Evolutionary conservation across 53 echinoderm and acorn worm genomes (phyloP), one percentile per base, ranked within the genome.

Genomic region (Hippasteria phrygiana): DNA sequence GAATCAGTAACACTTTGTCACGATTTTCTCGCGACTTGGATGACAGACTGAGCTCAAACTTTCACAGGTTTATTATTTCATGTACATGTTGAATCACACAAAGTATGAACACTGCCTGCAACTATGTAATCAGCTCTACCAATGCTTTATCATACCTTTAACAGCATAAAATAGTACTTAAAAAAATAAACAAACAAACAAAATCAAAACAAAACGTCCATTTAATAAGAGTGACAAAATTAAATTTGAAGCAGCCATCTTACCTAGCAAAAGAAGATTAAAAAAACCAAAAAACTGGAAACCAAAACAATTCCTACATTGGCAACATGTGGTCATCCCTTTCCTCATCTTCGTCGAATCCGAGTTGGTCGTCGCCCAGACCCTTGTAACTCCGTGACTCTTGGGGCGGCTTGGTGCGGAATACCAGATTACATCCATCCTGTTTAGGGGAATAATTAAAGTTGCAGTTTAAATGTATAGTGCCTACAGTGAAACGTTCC

Each of bases 281-380:
- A 36, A 46, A 59, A 79, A 79, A 54, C n/a, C 2, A 51, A 32
- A 79, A 20, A 38, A 6, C 56, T 38, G 26, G 24, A 12, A 43
- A 55, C 62, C 79, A 79, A 79, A 75, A 43, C 45, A 65, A 75
- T 89, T 77, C 83, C 94, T 96, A 98, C 98, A 98, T 98, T 67
- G 98, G 98, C 55, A 98, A 71, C 78, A 98, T 90, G 80, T 98
- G 94, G 56, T 98, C 98, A 91, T 98, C 98, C 55, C 90, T 76
- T 13, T 96, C 98, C 48, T 98, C 98, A 18, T 98, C 98, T 64
- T 97, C 97, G 42, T 98, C 98, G 17, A 96, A 79, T 12, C 95
- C 96, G 0, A 98, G 92, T 55, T 98, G 98, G 83, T 98, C 98
- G 55, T 98, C 98, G 18, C 98, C 98, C 9, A 98, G 83, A 3